Conservation (phyloP, 2,888 invertebrate genomes). For the Diachrysia chrysitis region DNA sequence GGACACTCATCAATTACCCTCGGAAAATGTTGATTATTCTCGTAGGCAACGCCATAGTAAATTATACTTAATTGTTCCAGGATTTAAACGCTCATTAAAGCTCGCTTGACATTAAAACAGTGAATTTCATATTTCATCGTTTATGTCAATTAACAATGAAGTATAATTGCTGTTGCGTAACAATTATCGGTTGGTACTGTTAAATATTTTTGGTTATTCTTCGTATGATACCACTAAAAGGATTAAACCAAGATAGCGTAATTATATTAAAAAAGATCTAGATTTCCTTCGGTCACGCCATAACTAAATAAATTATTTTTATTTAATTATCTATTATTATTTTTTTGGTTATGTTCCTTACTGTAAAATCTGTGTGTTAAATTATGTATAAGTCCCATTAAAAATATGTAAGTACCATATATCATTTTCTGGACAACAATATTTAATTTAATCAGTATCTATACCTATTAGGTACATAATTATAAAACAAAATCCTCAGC, state of each 20-base stretch:
- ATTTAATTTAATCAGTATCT: too few species aligned
- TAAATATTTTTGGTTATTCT: neutral
- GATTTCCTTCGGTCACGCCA: too few species aligned
- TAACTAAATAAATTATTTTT: too few species aligned
- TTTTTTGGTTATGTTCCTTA: too few species aligned
- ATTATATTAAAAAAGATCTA: too few species aligned
- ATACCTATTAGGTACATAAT: too few species aligned
- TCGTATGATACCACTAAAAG: neutral
- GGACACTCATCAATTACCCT: neutral
- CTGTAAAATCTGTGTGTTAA: too few species aligned
- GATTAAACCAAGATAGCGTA: neutral
- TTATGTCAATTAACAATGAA: constrained; percentile 1
- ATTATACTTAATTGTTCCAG: neutral
- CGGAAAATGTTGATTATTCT: constrained; percentile 2
- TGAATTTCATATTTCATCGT: constrained; percentile 9
- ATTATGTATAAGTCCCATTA: too few species aligned
- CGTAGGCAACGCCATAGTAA: neutral
- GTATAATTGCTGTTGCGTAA: neutral
- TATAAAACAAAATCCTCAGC: too few species aligned
- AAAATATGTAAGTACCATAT: too few species aligned
- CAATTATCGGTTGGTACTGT: neutral
- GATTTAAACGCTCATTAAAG: neutral
- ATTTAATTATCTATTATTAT: too few species aligned
- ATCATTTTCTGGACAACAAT: too few species aligned
- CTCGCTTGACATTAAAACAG: constrained; percentile 1